Evolutionary conservation across 2,888 invertebrate genomes (phyloP).

Genomic region (Drosophila subquinaria): DNA sequence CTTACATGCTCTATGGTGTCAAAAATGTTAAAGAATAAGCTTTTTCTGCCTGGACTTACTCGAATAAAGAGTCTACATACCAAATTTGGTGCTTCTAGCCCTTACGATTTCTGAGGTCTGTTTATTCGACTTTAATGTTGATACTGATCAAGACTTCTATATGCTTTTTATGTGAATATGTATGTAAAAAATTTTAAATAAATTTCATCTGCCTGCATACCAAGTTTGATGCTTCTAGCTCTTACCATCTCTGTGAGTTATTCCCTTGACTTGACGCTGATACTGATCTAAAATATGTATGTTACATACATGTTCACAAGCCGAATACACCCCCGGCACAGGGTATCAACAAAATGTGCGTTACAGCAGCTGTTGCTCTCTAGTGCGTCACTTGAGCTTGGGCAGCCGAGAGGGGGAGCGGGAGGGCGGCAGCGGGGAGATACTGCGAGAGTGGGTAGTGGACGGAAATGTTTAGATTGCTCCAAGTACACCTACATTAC

Average conservation of each 20-base stretch:
- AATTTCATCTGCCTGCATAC: too few species aligned
- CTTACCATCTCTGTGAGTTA: too few species aligned
- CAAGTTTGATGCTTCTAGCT: too few species aligned
- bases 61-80: too few species aligned
- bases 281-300: too few species aligned
- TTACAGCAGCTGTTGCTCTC: conserved; percentile 66
- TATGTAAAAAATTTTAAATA: too few species aligned
- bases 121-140: neutral
- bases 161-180: neutral
- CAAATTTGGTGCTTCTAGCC: neutral
- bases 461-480: conserved; percentile 16
- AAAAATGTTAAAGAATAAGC: too few species aligned
- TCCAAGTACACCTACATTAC: conserved; percentile 39
- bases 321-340: neutral
- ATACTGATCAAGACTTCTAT: neutral
- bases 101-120: neutral
- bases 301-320: neutral
- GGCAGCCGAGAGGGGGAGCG: neutral
- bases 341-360: conserved; percentile 36
- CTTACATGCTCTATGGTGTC: too few species aligned
- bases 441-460: neutral
- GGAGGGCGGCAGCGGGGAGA: too few species aligned
- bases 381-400: conserved; percentile 57
- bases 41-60: too few species aligned
- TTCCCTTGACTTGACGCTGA: too few species aligned